Evolutionary conservation across 1,140 invertebrate species (phyloP).

Genomic region (Drosophila rhopaloa): DNA sequence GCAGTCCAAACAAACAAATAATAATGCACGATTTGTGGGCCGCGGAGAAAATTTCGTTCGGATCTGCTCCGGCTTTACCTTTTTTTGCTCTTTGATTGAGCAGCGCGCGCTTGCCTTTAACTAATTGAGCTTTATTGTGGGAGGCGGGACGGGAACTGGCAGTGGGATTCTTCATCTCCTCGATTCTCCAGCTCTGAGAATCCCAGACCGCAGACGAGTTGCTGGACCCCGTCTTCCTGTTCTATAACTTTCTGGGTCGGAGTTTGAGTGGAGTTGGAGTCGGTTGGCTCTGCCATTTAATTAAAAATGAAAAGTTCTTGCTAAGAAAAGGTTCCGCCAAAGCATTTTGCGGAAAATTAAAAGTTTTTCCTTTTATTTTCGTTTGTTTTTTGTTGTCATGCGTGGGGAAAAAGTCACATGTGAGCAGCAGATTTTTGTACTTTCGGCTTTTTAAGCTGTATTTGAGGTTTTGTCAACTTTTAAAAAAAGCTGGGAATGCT

Average conservation of each 20-base stretch:
- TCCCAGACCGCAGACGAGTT: constrained; percentile 44
- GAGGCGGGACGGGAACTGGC: constrained; percentile 40
- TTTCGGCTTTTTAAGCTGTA: constrained; percentile 39
- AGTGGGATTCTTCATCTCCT: background rate
- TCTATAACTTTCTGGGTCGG: background rate
- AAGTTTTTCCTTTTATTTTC: constrained; percentile 69
- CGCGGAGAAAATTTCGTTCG: background rate
- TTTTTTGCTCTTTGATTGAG: constrained; percentile 65
- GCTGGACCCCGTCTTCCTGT: constrained; percentile 37
- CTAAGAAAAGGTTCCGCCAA: constrained; percentile 65
- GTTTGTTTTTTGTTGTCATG: constrained; percentile 19
- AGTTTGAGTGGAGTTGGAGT: constrained; percentile 1
- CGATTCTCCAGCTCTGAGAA: constrained; percentile 2
- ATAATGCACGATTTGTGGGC: constrained; percentile 79
- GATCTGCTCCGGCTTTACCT: constrained; percentile 15
- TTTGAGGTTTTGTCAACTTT: constrained; percentile 28
- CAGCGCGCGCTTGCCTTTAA: constrained; percentile 62
- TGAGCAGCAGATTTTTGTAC: constrained; percentile 42
- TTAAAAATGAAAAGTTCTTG: constrained; percentile 80
- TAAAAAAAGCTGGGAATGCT: constrained; percentile 3
- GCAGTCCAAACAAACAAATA: constrained; percentile 80
- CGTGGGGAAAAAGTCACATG: constrained; percentile 64
- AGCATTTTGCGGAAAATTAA: constrained; percentile 78
- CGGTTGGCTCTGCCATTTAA: constrained; percentile 65
- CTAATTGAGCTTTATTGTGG: constrained; percentile 77